These are phyloP conservation scores for Psilopsiagon aurifrons DNA, from an alignment of 2,113 vertebrate genomes.

Conservation along the genomic window DNA sequence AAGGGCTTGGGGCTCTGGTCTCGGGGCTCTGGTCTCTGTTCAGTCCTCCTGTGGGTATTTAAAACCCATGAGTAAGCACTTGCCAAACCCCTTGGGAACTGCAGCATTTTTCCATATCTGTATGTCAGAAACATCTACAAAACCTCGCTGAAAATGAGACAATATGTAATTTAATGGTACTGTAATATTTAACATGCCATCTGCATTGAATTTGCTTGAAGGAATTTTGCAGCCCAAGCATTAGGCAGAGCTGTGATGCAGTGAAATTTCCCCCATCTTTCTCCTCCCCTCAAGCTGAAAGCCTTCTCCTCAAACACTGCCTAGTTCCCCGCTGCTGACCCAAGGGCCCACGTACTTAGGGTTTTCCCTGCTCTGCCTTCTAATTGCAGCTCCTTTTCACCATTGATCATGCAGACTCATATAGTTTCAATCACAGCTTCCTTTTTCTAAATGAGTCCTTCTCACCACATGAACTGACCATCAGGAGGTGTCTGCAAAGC, in stretches of 20 bases:
- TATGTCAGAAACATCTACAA: constrained; percentile 55
- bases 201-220: constrained; percentile 62
- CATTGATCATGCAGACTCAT: background rate
- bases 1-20: background rate
- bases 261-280: constrained; percentile 11
- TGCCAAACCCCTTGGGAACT: background rate
- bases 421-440: constrained; percentile 10
- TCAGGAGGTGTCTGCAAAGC: background rate
- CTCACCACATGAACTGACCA: background rate
- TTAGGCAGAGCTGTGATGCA: constrained; percentile 20
- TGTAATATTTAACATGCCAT: constrained; percentile 39
- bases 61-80: constrained; percentile 7
- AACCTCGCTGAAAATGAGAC: constrained; percentile 60
- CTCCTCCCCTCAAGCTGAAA: background rate
- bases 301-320: background rate
- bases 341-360: rapidly evolving
- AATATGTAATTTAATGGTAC: constrained; percentile 43
- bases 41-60: background rate
- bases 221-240: constrained; percentile 45
- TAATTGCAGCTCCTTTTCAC: constrained; percentile 7
- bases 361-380: background rate
- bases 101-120: background rate
- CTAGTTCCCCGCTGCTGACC: background rate
- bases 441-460: background rate
- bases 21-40: background rate